Evolutionary conservation across 1,140 invertebrate genomes (phyloP), one percentile per base, ranked within the genome.

Genomic region (Drosophila sturtevanti): DNA sequence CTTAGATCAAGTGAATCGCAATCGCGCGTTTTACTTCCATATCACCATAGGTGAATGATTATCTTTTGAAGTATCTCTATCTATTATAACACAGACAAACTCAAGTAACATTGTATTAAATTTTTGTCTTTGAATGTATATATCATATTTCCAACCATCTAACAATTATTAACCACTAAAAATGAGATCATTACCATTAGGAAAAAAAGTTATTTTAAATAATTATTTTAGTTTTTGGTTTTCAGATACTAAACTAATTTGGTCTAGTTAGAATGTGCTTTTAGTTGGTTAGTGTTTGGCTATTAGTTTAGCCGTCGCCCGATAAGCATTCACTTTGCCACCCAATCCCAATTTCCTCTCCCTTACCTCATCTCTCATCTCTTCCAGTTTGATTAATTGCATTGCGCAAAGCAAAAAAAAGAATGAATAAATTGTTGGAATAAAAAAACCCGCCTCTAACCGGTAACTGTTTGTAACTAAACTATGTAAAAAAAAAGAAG

Each of bases 291-390:
- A 52, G 51, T 58, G 52, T 68, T 34, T 22, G 58, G 61, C 24
- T 55, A 72, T 72, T 75, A 65, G 77, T 72, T 71, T 16, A 71
- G 37, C 68, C 48, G 37, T 66, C 48, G 70, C 54, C 69, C 63
- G 58, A 62, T 77, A 72, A 52, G 51, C 70, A 62, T 54, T 69
- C 80, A 66, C 78, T 75, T 69, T 78, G 81, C 51, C 72, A 64
- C 74, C 67, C 44, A 35, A 35, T 16, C 41, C 62, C 16, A 7
- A 59, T 14, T 9, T 24, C 35, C 18, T 12, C 61, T 55, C 58
- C 66, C 21, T 9, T 48, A 4, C 18, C 41, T 16, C 9, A 31
- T 4, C 27, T 14, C 38, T 54, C 51, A 14, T 24, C 56, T 16
- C 37, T n/a, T 12, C 21, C 16, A 21, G 16, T 72, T 66, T 54